Evolutionary conservation across 2,797 vertebrate genomes (phyloP).

Genomic region (Prunella strophiata): DNA sequence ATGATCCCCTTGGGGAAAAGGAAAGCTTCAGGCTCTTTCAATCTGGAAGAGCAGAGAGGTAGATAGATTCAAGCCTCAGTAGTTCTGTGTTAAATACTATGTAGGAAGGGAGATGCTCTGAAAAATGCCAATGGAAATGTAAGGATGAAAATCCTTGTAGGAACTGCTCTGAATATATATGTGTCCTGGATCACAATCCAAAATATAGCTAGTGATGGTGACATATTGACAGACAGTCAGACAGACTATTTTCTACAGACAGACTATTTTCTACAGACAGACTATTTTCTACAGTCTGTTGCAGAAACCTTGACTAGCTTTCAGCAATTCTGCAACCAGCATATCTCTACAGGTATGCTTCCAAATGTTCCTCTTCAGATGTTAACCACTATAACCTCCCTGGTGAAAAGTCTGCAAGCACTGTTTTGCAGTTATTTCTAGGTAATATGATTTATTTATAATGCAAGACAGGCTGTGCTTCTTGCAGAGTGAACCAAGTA

Average conservation of each 20-base stretch:
- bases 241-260: not conserved
- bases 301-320: not conserved
- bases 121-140: not conserved
- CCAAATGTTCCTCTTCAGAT: not conserved
- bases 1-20: not conserved
- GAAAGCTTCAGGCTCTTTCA: slow-evolving; percentile 33
- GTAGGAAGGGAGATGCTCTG: not conserved
- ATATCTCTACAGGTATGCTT: not conserved
- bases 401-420: not conserved
- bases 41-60: not conserved
- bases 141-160: not conserved
- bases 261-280: not conserved
- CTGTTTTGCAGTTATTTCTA: not conserved
- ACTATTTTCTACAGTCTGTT: not conserved
- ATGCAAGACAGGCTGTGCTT: not conserved
- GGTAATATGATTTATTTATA: not conserved
- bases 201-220: not conserved
- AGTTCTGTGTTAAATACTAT: not conserved
- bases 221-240: not conserved
- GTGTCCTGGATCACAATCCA: not conserved
- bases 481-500: not conserved
- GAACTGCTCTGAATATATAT: not conserved
- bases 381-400: not conserved
- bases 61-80: not conserved
- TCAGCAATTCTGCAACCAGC: not conserved